Evolutionary conservation across 2,113 vertebrate genomes (phyloP).

Genomic region (Hydrolagus affinis): DNA sequence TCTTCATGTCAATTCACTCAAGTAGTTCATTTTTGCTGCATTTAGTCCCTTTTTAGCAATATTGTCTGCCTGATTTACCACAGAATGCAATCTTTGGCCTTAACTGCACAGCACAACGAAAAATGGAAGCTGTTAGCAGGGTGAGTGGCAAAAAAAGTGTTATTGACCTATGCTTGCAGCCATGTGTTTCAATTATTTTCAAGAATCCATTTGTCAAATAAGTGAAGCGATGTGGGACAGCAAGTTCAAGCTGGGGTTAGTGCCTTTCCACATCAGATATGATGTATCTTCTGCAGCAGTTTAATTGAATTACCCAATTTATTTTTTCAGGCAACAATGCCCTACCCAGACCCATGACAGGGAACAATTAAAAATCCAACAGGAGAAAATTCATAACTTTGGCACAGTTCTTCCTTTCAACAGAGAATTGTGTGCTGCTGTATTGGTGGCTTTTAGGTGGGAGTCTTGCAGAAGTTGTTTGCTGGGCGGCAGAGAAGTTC

Average conservation of each 20-base stretch:
- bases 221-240: constrained; percentile 75
- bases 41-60: constrained; percentile 88
- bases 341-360: constrained; percentile 88
- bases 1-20: constrained; percentile 69
- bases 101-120: constrained; percentile 71
- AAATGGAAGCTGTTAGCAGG: constrained; percentile 93
- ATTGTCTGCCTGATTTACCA: constrained; percentile 94
- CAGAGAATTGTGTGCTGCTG: not conserved
- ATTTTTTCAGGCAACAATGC: constrained; percentile 98
- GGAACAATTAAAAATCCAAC: constrained; percentile 98
- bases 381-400: constrained; percentile 81
- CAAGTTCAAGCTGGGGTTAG: constrained; percentile 96
- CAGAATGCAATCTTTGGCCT: constrained; percentile 83
- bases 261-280: constrained; percentile 96
- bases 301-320: constrained; percentile 99
- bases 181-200: constrained; percentile 99
- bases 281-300: constrained; percentile 94
- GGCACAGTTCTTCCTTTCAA: constrained; percentile 55
- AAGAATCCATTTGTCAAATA: constrained; percentile 95
- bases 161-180: constrained; percentile 98
- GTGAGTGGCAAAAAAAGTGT: constrained; percentile 86
- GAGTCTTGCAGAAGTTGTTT: constrained; percentile 22
- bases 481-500: constrained; percentile 39
- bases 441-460: not conserved
- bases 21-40: constrained; percentile 71